Evolutionary conservation across 1,140 invertebrate genomes (phyloP), one percentile per base, ranked within the genome.

Genomic region (Steinernema feltiae): DNA sequence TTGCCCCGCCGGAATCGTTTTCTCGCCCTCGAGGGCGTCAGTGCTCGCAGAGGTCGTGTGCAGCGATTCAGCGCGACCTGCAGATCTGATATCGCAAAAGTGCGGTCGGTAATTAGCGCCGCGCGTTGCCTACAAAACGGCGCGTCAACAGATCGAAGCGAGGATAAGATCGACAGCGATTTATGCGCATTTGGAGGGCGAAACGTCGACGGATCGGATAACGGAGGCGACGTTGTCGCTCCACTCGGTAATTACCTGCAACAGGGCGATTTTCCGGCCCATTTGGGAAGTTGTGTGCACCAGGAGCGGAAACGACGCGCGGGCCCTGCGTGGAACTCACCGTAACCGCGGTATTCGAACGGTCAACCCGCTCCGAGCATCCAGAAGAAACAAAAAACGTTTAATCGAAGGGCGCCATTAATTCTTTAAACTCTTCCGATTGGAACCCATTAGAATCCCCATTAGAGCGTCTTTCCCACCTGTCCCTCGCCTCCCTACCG

Each of bases 91-190:
- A 63, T 27, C 53, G 53, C 12, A 3, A 27, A 27, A 63, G 53
- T 63, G 53, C 53, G 53, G 53, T 63, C 53, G 53, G 53, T 63
- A 63, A 63, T 63, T 63, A 63, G 53, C 24, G 53, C 24, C 53
- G 53, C 53, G 53, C 24, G 24, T 63, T 21, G 53, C n/a, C n/a
- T n/a, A 63, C 53, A 63, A 63, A 63, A 63, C 24, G 53, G 53
- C 53, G 53, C 53, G 53, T 63, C 7, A 63, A 63, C 53, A 63
- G 53, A 63, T 63, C 53, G 53, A 21, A 46, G 41, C 41, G 7
- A 41, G 35, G 53, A 63, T 63, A 63, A 63, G 53, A 63, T 63
- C 53, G 53, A n/a, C 12, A 3, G 24, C 53, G 53, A 63, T 63
- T 63, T 63, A 63, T 63, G 12, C 53, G 53, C 24, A 3, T 27